A percentile compares a stretch with the other conserved stretches of the same genome.
Conservation (phyloP, 2,888 invertebrate genomes). For the Diogma glabrata region DNA sequence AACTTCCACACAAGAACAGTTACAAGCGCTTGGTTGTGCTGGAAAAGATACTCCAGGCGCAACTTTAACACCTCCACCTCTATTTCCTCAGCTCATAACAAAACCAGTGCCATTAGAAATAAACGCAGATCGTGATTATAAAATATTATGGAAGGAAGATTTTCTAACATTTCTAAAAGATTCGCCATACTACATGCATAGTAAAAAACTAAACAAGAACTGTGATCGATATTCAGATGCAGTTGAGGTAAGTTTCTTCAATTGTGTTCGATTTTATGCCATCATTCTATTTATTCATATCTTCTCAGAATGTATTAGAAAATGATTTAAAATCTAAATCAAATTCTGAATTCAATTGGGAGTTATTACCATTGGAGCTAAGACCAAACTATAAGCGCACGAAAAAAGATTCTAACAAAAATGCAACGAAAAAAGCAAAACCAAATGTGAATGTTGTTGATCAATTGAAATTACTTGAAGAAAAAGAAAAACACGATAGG, state of each 20-base stretch:
- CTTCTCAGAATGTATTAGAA: conserved; percentile 25
- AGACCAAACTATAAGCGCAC: conserved; percentile 40
- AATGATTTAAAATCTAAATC: conserved; percentile 25
- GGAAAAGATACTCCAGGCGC: conserved; percentile 42
- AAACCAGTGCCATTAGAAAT: conserved; percentile 42
- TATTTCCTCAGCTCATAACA: conserved; percentile 47
- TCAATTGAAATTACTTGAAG: conserved; percentile 53
- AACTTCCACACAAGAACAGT: conserved; percentile 33
- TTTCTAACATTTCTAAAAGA: conserved; percentile 59
- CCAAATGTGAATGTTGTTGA: conserved; percentile 27
- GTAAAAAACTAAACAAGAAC: conserved; percentile 17
- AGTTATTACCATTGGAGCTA: conserved; percentile 50
- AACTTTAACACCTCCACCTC: conserved; percentile 44
- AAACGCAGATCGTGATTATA: conserved; percentile 52
- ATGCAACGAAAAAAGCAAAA: conserved; percentile 22
- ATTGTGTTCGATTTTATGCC: neutral
- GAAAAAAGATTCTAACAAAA: conserved; percentile 26
- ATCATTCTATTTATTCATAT: neutral
- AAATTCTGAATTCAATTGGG: conserved; percentile 39
- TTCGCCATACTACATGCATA: conserved; percentile 39
- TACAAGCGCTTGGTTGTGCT: conserved; percentile 31
- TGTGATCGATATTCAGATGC: conserved; percentile 24
- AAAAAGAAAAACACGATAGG: conserved; percentile 44
- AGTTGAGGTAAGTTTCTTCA: conserved; percentile 22
- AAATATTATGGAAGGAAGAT: conserved; percentile 59